phyloP scores from a whole-genome alignment of 2,113 vertebrate species.

The Pedionomus torquatus region DNA sequence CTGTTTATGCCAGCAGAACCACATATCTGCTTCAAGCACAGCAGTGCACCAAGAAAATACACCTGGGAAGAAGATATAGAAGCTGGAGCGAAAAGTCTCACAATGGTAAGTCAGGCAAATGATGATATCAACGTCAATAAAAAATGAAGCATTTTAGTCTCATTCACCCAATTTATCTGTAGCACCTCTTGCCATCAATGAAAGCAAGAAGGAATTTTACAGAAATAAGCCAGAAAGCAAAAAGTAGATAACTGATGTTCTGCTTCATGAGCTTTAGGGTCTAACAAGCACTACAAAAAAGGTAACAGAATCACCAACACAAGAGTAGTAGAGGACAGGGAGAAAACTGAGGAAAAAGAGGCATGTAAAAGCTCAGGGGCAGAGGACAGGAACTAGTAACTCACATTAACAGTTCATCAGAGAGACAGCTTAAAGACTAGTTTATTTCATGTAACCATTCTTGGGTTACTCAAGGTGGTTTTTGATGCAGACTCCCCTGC shows the following conservation, averaged over 20 bases:
- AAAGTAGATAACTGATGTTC: background rate
- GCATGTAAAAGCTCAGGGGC: background rate
- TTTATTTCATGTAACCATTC: background rate
- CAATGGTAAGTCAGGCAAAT: background rate
- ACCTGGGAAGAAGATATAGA: background rate
- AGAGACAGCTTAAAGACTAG: rapidly evolving
- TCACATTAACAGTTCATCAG: background rate
- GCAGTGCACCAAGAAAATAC: background rate
- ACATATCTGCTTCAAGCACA: background rate
- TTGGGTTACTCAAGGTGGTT: background rate
- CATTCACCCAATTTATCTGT: background rate
- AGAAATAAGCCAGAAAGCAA: background rate
- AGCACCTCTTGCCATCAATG: background rate
- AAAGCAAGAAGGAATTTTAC: background rate
- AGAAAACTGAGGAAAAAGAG: background rate
- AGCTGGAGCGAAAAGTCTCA: background rate
- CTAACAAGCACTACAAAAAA: background rate
- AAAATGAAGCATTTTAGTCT: background rate
- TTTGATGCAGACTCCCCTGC: background rate
- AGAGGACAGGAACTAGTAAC: background rate
- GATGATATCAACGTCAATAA: background rate
- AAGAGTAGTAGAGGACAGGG: background rate
- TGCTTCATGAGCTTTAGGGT: background rate
- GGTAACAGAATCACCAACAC: background rate
- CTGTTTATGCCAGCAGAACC: background rate